A percentile compares a stretch with the other conserved stretches of the same genome.
Evolutionary conservation across 2,888 invertebrate species (phyloP).

Genomic region (Rhingia campestris): DNA sequence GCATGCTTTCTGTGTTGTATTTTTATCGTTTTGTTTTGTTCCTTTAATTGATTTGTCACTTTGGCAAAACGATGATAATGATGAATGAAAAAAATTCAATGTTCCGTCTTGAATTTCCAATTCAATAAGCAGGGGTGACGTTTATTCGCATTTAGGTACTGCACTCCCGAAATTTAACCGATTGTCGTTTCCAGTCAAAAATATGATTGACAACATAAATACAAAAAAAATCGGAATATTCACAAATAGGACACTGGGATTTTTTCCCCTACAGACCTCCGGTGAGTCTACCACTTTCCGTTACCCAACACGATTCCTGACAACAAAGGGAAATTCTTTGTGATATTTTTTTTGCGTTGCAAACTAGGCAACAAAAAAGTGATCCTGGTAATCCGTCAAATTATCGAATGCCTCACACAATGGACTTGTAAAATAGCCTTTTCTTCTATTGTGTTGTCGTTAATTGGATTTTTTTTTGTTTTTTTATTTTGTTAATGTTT

Average conservation of each 20-base stretch:
- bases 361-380: slow-evolving; percentile 45
- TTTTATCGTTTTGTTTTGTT: slow-evolving; percentile 71
- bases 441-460: slow-evolving; percentile 60
- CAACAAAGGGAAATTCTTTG: slow-evolving; percentile 65
- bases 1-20: slow-evolving; percentile 80
- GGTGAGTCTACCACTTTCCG: slow-evolving; percentile 65
- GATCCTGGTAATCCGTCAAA: slow-evolving; percentile 73
- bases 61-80: slow-evolving; percentile 42
- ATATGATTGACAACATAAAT: slow-evolving; percentile 71
- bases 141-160: slow-evolving; percentile 46
- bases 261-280: slow-evolving; percentile 57
- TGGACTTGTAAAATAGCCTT: slow-evolving; percentile 57
- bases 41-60: slow-evolving; percentile 69
- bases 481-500: slow-evolving; percentile 35
- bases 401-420: slow-evolving; percentile 68
- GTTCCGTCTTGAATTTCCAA: slow-evolving; percentile 62
- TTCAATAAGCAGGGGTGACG: slow-evolving; percentile 62
- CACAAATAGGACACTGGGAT: slow-evolving; percentile 56
- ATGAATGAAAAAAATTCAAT: slow-evolving; percentile 30
- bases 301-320: slow-evolving; percentile 64
- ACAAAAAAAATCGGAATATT: slow-evolving; percentile 29
- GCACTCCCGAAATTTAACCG: slow-evolving; percentile 55
- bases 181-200: slow-evolving; percentile 56
- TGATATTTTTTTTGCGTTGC: slow-evolving; percentile 49
- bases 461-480: slow-evolving; percentile 63